Percentiles rank a stretch among this genome's conserved stretches.
Evolutionary conservation across 2,797 vertebrate genomes (phyloP).

Genomic region (Vipera ursinii): DNA sequence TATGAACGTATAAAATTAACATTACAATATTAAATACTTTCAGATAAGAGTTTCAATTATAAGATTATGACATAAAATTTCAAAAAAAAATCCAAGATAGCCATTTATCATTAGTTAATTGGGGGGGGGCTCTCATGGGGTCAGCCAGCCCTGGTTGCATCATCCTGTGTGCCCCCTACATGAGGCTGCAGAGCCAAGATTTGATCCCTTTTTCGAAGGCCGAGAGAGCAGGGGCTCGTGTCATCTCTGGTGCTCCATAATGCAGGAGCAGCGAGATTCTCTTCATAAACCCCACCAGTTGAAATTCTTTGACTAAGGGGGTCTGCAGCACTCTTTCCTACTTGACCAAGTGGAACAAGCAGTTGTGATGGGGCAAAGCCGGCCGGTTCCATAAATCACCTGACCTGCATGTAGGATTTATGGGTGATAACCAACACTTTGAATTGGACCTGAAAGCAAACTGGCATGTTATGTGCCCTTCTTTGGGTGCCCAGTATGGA

Average conservation of each 20-base stretch:
- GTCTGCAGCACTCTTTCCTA: background rate
- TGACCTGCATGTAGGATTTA: no score
- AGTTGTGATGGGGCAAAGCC: no score
- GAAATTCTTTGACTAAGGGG: background rate
- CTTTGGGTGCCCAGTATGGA: no score
- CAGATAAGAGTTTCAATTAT: background rate
- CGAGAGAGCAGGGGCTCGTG: background rate
- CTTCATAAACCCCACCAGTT: background rate
- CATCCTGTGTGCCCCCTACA: background rate
- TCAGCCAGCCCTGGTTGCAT: background rate
- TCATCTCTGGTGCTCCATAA: background rate
- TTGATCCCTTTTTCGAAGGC: background rate
- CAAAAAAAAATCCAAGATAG: no score
- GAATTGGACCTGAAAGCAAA: no score
- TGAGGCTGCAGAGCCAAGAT: background rate
- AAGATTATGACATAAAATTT: no score
- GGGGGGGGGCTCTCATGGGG: background rate
- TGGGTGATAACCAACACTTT: no score
- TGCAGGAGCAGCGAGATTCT: background rate
- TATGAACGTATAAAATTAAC: background rate
- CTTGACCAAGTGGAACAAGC: background rate
- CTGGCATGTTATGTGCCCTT: no score
- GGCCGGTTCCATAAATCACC: no score
- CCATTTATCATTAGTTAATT: no score
- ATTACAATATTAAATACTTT: background rate